Conservation (phyloP, 2,113 vertebrate species). For the Syrrhaptes paradoxus region DNA sequence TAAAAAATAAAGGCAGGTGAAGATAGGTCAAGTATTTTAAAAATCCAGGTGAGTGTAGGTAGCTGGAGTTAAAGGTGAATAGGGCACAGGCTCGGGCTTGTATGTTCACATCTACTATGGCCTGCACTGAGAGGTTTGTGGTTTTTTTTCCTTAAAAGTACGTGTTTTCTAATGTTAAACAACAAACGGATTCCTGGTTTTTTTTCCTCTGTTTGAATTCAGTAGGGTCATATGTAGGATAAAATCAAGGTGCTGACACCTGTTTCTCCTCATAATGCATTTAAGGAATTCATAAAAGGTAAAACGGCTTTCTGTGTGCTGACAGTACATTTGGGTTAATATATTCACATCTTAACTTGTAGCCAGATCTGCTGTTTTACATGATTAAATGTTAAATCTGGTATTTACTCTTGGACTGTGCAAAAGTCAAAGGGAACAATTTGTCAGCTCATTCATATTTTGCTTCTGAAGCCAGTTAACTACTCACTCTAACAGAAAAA, state of each 20-base stretch:
- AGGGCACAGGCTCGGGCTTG: neutral
- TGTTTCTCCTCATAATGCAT: neutral
- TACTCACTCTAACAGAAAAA: constrained; percentile 70
- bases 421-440: constrained; percentile 70
- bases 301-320: neutral
- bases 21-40: neutral
- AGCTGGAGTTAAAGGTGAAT: neutral
- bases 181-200: neutral
- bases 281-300: neutral
- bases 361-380: constrained; percentile 57
- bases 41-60: neutral
- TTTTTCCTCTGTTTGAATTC: neutral
- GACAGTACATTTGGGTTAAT: constrained; percentile 45
- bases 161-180: neutral
- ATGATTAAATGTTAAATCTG: constrained; percentile 63
- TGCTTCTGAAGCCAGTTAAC: constrained; percentile 67
- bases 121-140: neutral
- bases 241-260: neutral
- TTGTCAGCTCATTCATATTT: constrained; percentile 72
- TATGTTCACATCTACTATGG: neutral
- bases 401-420: constrained; percentile 54
- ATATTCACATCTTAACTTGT: constrained; percentile 24
- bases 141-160: neutral
- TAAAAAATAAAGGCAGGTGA: neutral
- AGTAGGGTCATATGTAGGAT: neutral